Percentiles rank a stretch among this genome's conserved stretches.
Evolutionary conservation across 2,888 invertebrate genomes (phyloP).

Genomic region (Zygaena filipendulae): DNA sequence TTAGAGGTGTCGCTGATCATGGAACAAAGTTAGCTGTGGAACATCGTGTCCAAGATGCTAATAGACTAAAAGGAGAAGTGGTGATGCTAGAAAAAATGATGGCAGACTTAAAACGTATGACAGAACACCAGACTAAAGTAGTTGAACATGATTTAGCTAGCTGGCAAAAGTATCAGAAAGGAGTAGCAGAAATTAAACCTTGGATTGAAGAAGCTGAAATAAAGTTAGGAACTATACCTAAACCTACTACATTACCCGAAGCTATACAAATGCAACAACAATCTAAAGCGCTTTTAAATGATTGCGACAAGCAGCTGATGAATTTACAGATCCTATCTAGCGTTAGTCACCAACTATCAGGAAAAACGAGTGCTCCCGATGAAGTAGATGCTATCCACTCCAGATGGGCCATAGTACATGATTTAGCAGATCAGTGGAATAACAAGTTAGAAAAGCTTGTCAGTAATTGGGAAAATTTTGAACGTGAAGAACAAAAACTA

Average conservation of each 20-base stretch:
- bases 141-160: slow-evolving; percentile 83
- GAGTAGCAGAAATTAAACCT: slow-evolving; percentile 83
- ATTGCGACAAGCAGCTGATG: slow-evolving; percentile 81
- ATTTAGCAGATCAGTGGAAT: slow-evolving; percentile 81
- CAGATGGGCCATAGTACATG: slow-evolving; percentile 87
- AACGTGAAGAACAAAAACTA: slow-evolving; percentile 78
- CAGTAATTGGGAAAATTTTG: slow-evolving; percentile 84
- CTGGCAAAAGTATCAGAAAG: slow-evolving; percentile 87
- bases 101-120: slow-evolving; percentile 78
- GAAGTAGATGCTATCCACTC: slow-evolving; percentile 87
- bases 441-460: slow-evolving; percentile 83
- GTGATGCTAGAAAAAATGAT: slow-evolving; percentile 79
- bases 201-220: slow-evolving; percentile 90
- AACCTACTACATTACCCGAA: slow-evolving; percentile 82
- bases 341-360: slow-evolving; percentile 79
- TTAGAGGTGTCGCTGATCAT: slow-evolving; percentile 80
- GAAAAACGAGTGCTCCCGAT: slow-evolving; percentile 81
- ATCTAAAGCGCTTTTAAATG: slow-evolving; percentile 77
- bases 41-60: slow-evolving; percentile 76
- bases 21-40: slow-evolving; percentile 78
- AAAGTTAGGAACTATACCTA: slow-evolving; percentile 78
- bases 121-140: slow-evolving; percentile 79
- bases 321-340: slow-evolving; percentile 79
- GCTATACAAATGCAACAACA: slow-evolving; percentile 81
- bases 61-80: slow-evolving; percentile 80